These are phyloP conservation scores for Sarotherodon lohbergeri DNA, from an alignment of 2,113 vertebrate species.

Conservation along the genomic window DNA sequence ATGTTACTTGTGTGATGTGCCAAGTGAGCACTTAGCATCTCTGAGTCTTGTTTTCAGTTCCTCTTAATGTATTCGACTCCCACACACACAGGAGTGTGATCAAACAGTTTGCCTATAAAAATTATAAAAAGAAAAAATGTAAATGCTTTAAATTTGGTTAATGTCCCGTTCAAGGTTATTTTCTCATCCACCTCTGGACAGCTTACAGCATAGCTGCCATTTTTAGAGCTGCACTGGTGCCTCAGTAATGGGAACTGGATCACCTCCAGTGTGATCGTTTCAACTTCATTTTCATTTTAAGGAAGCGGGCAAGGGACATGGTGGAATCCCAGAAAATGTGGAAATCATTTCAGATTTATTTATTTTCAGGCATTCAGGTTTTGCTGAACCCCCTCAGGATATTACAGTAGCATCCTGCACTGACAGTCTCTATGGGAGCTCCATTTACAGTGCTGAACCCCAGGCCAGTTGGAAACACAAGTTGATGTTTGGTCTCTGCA, in stretches of 20 bases:
- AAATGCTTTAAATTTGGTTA: neutral
- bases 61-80: neutral
- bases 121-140: neutral
- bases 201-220: neutral
- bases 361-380: neutral
- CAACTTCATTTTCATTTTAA: neutral
- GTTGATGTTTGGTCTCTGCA: neutral
- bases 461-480: neutral
- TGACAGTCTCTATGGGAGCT: neutral
- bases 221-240: neutral
- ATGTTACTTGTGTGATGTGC: neutral
- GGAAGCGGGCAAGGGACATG: neutral
- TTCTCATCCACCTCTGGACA: neutral
- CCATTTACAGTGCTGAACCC: rapidly evolving
- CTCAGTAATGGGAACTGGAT: neutral
- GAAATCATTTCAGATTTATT: neutral
- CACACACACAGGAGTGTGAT: neutral
- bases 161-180: neutral
- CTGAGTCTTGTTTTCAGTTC: neutral
- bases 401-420: neutral
- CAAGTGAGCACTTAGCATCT: neutral
- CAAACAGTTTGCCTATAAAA: neutral
- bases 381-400: neutral
- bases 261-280: neutral
- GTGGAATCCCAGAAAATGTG: neutral